Evolutionary conservation across 2,113 vertebrate species (phyloP), one percentile per base, ranked within the genome.

Genomic region (Fulica atra): DNA sequence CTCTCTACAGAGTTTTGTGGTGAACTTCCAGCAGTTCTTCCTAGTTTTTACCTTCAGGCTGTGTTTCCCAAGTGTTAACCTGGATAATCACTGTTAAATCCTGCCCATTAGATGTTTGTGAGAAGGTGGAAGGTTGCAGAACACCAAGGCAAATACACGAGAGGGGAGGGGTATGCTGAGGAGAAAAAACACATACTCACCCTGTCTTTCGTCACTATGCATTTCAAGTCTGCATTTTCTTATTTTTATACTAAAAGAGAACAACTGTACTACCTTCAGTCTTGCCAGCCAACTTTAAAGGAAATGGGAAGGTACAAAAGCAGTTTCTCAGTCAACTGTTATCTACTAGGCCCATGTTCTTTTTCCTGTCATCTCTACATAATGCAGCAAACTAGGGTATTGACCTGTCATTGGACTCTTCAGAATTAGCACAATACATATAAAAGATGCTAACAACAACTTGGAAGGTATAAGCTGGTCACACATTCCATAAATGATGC

Each of bases 11-110:
- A 71, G n/a, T 77, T 96, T 48, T 1, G 2, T 60, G 61, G 77
- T 80, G 81, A 96, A 96, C 91, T 86, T 96, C 76, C 69, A 54
- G 92, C 72, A 93, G 16, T 78, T 95, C 61, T 89, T 95, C 63
- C 29, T 80, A 79, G 90, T 90, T 95, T 96, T 93, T 93, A 93
- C 42, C 73, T 89, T 53, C 40, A 73, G 80, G 59, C 28, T 76
- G 29, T 48, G 11, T 69, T 96, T 96, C 88, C 91, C 79, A 90
- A 78, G 61, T 81, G 72, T 36, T 93, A 87, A 91, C 83, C 53
- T 78, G 70, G 57, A 79, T 94, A 95, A 96, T 93, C 53, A 56
- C 74, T 90, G 10, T 64, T 86, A 93, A 97, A 90, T 92, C 42
- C 73, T 91, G 63, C 36, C 71, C 33, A 44, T 85, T 92, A 89